phyloP scores from a whole-genome alignment of 2,797 vertebrate species.

The Hipposideros larvatus region DNA sequence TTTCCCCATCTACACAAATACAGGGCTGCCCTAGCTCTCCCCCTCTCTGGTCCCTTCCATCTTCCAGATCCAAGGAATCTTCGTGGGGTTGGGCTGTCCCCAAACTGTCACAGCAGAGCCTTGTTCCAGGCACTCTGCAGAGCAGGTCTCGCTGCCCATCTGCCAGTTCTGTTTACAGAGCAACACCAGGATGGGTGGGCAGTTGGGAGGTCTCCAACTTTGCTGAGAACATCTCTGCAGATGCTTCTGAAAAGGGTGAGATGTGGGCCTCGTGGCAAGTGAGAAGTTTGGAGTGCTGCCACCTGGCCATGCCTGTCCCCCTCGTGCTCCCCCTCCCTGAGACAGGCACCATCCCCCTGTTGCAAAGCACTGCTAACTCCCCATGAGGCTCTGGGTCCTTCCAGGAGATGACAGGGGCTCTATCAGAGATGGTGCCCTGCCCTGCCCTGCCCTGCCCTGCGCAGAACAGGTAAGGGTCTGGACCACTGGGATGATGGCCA shows the following conservation, averaged over 20 bases:
- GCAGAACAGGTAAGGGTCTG: neutral
- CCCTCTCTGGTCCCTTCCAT: neutral
- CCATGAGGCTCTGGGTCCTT: neutral
- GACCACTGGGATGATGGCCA: neutral
- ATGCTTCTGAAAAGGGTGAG: constrained; percentile 80
- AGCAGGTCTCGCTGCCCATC: constrained; percentile 60
- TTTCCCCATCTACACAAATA: neutral
- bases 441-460: neutral
- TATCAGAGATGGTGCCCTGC: neutral
- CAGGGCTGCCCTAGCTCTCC: neutral
- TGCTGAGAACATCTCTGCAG: constrained; percentile 64
- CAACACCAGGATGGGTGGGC: constrained; percentile 58
- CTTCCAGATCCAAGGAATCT: neutral
- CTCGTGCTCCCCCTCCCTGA: neutral
- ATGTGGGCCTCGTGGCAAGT: constrained; percentile 76
- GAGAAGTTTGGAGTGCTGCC: constrained; percentile 73
- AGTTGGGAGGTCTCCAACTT: constrained; percentile 77
- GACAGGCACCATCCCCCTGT: neutral
- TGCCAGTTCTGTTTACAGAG: constrained; percentile 62
- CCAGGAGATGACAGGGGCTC: neutral
- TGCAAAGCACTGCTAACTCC: neutral
- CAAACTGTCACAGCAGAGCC: neutral
- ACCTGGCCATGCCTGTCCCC: constrained; percentile 52
- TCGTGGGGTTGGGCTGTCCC: neutral
- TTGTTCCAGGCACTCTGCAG: neutral